phyloP scores from a whole-genome alignment of 2,888 invertebrate species.

The Ophion slaviceki region DNA sequence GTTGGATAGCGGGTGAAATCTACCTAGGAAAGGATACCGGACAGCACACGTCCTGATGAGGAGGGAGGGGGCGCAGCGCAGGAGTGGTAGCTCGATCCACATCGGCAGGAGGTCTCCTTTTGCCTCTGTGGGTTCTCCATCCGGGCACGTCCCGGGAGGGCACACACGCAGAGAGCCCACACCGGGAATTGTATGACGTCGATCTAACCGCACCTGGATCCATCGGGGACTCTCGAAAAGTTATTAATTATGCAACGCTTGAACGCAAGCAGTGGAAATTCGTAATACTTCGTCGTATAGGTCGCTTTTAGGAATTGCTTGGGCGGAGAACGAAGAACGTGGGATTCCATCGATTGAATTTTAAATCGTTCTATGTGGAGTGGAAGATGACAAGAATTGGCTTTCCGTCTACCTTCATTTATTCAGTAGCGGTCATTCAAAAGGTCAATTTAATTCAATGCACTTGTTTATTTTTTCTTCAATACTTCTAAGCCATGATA shows the following conservation, averaged over 20 bases:
- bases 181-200: conserved; percentile 74
- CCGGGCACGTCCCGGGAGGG: conserved; percentile 53
- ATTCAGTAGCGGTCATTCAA: neutral
- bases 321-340: neutral
- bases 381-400: neutral
- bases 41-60: conserved; percentile 41
- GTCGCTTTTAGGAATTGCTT: neutral
- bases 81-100: conserved; percentile 58
- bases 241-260: conserved; percentile 36
- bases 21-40: conserved; percentile 53
- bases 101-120: conserved; percentile 53
- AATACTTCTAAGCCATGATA: neutral
- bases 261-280: neutral
- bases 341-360: neutral
- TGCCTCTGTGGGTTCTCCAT: conserved; percentile 30
- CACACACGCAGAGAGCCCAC: conserved; percentile 28
- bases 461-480: neutral
- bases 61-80: conserved; percentile 23
- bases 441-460: neutral
- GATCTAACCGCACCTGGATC: conserved; percentile 76
- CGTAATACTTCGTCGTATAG: neutral
- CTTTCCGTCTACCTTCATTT: neutral
- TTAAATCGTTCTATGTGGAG: neutral
- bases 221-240: neutral
- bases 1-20: conserved; percentile 49